Conservation (phyloP, 2,888 invertebrate genomes). For the Beris morrisii region DNA sequence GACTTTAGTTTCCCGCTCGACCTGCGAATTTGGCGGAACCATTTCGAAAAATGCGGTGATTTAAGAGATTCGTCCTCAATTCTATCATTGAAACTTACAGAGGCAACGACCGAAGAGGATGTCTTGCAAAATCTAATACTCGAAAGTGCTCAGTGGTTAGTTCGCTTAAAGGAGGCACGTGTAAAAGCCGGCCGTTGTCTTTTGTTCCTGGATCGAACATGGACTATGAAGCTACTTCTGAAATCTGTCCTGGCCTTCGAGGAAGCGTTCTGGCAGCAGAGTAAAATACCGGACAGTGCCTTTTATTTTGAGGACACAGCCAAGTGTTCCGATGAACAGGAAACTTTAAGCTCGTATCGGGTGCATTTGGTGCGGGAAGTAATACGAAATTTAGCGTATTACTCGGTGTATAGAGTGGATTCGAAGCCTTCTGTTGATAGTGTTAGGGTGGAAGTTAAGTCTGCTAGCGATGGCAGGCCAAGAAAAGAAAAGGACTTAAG, state of each 20-base stretch:
- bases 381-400: conserved; percentile 51
- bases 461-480: no score
- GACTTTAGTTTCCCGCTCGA: conserved; percentile 67
- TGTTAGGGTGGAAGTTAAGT: no score
- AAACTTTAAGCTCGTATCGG: conserved; percentile 49
- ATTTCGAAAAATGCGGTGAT: background rate
- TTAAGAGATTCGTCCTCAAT: background rate
- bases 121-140: background rate
- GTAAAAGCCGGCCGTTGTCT: conserved; percentile 1
- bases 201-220: conserved; percentile 4
- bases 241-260: background rate
- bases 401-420: conserved; percentile 51
- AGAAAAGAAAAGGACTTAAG: no score
- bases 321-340: background rate
- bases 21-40: conserved; percentile 61
- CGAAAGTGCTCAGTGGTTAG: conserved; percentile 1
- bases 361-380: conserved; percentile 52
- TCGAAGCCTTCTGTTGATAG: background rate
- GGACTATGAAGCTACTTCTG: background rate
- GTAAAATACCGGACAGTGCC: no score
- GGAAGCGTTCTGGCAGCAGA: no score
- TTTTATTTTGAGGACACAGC: no score
- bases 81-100: background rate
- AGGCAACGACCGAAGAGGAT: background rate
- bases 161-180: background rate